phyloP scores from a whole-genome alignment of 1,140 invertebrate genomes.

The Pantala flavescens region DNA sequence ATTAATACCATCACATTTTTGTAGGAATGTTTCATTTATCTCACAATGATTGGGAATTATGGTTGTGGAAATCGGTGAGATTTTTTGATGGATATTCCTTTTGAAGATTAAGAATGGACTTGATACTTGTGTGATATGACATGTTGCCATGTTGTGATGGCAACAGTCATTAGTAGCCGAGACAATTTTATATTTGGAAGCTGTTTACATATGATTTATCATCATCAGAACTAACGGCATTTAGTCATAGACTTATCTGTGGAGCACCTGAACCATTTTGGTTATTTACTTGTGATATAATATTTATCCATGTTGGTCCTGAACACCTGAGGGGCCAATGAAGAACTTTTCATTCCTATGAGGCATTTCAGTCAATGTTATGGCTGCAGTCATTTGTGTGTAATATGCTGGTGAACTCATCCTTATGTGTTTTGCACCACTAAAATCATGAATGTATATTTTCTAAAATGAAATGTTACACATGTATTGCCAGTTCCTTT shows the following conservation, averaged over 20 bases:
- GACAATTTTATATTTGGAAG: neutral
- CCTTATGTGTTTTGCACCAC: too few relatives aligned
- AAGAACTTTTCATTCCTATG: neutral
- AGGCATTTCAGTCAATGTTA: neutral
- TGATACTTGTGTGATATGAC: neutral
- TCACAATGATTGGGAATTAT: too few relatives aligned
- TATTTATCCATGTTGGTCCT: neutral
- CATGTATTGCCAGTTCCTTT: too few relatives aligned
- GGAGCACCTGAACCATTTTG: neutral
- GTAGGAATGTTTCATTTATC: too few relatives aligned
- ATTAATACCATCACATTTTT: neutral
- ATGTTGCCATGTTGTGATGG: neutral
- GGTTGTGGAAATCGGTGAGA: too few relatives aligned
- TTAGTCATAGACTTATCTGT: neutral
- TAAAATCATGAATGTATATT: too few relatives aligned
- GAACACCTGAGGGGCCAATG: neutral
- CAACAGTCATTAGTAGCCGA: neutral
- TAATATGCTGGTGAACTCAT: too few relatives aligned
- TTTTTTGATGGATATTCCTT: too few relatives aligned
- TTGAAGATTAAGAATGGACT: too few relatives aligned
- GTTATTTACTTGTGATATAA: neutral
- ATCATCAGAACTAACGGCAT: neutral
- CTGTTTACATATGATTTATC: neutral
- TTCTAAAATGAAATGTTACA: too few relatives aligned
- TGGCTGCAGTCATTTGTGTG: too few relatives aligned